phyloP scores from a whole-genome alignment of 2,888 invertebrate species.

The Rhamnusium bicolor region DNA sequence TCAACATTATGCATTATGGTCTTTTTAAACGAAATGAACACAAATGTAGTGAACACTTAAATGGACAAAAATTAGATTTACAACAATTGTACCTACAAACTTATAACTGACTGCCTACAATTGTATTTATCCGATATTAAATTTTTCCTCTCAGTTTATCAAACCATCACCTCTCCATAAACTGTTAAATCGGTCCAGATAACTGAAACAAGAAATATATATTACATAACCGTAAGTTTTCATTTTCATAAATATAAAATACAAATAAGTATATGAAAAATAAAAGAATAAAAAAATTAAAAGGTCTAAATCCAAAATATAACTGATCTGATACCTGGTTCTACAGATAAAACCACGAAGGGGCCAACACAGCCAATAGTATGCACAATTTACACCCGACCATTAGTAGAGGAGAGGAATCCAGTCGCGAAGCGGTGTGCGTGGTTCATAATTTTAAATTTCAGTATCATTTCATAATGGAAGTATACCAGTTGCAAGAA shows the following conservation, averaged over 20 bases:
- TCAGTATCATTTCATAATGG: too few relatives aligned
- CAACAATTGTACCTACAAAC: conserved; percentile 51
- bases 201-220: conserved; percentile 61
- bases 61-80: conserved; percentile 49
- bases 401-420: too few relatives aligned
- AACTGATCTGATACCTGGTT: too few relatives aligned
- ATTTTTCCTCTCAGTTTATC: conserved; percentile 57
- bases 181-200: conserved; percentile 56
- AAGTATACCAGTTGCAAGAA: too few relatives aligned
- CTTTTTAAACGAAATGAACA: conserved; percentile 60
- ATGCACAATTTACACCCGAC: too few relatives aligned
- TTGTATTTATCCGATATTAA: conserved; percentile 31
- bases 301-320: too few relatives aligned
- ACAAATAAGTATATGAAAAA: too few relatives aligned
- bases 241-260: background rate
- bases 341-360: too few relatives aligned
- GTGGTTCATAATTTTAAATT: too few relatives aligned
- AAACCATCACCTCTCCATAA: conserved; percentile 57
- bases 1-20: conserved; percentile 47
- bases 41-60: conserved; percentile 63
- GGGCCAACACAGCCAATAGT: too few relatives aligned
- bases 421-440: too few relatives aligned
- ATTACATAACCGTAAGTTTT: conserved; percentile 9
- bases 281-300: too few relatives aligned
- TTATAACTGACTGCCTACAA: conserved; percentile 44